phyloP scores from a whole-genome alignment of 2,113 vertebrate species.

The Cyanoramphus novaezelandiae region DNA sequence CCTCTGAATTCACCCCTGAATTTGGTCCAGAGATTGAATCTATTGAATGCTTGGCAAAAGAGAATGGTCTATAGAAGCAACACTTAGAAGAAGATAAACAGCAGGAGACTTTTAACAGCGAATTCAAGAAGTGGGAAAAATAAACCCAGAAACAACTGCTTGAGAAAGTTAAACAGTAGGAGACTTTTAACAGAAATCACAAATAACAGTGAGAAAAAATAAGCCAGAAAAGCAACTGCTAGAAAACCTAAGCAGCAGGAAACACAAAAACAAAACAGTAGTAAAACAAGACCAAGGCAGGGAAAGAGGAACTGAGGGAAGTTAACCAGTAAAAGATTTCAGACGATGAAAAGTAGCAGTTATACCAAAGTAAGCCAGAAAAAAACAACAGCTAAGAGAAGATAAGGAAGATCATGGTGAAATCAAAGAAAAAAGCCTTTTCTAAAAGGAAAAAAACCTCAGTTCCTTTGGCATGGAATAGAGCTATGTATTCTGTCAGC shows the following conservation, averaged over 20 bases:
- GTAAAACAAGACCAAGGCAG: constrained; percentile 31
- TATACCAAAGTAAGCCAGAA: constrained; percentile 11
- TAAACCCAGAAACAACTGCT: constrained; percentile 7
- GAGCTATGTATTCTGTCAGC: constrained; percentile 10
- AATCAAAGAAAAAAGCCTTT: constrained; percentile 42
- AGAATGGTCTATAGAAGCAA: neutral
- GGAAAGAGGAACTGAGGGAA: constrained; percentile 5
- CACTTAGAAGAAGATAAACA: constrained; percentile 1
- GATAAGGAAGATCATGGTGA: constrained; percentile 38
- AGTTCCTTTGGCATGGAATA: constrained; percentile 13
- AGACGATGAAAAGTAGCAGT: constrained; percentile 18
- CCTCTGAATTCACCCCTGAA: neutral
- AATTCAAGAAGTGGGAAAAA: neutral
- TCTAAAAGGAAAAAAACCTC: neutral
- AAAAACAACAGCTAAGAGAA: constrained; percentile 6
- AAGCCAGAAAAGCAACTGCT: constrained; percentile 32
- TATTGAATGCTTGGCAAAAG: neutral
- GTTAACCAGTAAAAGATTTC: constrained; percentile 11
- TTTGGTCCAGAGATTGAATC: neutral
- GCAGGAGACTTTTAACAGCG: constrained; percentile 10
- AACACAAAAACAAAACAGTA: constrained; percentile 8
- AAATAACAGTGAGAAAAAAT: constrained; percentile 18
- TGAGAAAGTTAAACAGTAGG: constrained; percentile 46
- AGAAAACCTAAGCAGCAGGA: constrained; percentile 41
- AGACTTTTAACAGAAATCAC: constrained; percentile 37